phyloP scores from a whole-genome alignment of 2,797 vertebrate genomes.

The Vireo griseus region DNA sequence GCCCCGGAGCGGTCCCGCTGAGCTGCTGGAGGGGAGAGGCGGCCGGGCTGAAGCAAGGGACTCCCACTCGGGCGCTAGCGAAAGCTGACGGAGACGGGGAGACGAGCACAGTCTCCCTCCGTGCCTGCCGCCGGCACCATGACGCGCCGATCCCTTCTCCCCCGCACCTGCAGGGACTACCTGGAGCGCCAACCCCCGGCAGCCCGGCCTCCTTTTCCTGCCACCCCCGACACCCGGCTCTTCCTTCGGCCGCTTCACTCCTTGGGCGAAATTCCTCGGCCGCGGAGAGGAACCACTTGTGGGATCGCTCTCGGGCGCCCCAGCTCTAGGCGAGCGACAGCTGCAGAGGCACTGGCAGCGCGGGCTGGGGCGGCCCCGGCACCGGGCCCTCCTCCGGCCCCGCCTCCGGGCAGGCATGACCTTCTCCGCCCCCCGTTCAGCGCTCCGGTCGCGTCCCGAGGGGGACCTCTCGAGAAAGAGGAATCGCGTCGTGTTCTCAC shows the following conservation, averaged over 20 bases:
- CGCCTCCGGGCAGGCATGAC: background rate
- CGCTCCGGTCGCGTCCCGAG: background rate
- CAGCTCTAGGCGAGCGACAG: background rate
- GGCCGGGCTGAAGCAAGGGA: background rate
- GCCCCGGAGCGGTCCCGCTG: background rate
- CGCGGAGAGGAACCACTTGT: background rate
- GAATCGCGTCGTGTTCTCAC: fast-evolving
- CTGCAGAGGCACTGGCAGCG: background rate
- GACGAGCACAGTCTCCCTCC: background rate
- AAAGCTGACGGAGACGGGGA: background rate
- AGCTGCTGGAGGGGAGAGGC: background rate
- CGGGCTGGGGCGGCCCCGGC: background rate
- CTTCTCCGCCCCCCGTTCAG: background rate
- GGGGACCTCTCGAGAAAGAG: fast-evolving
- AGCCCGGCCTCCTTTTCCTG: background rate
- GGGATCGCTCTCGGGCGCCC: background rate
- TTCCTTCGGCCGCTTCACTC: background rate
- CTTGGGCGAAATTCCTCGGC: background rate
- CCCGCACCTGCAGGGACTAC: background rate
- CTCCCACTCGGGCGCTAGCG: background rate
- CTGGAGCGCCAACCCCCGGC: background rate
- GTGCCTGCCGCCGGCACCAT: constrained; percentile 12
- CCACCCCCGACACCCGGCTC: background rate
- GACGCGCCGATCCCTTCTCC: background rate
- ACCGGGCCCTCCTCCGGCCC: background rate